These are phyloP conservation scores for Melolontha melolontha DNA, from an alignment of 2,888 invertebrate species.

Conservation along the genomic window DNA sequence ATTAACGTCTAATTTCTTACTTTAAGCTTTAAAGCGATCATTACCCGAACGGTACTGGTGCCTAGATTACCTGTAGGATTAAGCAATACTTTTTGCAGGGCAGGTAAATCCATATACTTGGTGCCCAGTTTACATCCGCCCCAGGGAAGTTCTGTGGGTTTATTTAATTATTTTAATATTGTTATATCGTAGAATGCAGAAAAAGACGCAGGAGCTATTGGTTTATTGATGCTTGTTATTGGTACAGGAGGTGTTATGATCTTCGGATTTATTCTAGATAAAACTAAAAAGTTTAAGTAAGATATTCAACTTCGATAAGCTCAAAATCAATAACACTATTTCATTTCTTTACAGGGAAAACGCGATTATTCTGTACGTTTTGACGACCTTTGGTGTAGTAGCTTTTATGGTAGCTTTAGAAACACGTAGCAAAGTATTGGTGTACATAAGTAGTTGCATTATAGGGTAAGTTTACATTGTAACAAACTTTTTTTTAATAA, in stretches of 20 bases:
- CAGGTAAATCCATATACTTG: too few species aligned
- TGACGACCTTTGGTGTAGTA: conserved; percentile 49
- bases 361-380: conserved; percentile 47
- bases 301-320: conserved; percentile 54
- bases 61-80: too few species aligned
- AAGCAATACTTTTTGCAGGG: too few species aligned
- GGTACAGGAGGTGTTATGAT: conserved; percentile 92
- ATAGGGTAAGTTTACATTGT: conserved; percentile 50
- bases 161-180: too few species aligned
- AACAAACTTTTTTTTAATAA: too few species aligned
- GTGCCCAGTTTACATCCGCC: too few species aligned
- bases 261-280: conserved; percentile 91
- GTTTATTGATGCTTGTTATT: conserved; percentile 88
- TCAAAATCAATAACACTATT: too few species aligned
- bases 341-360: conserved; percentile 48
- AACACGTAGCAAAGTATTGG: conserved; percentile 45
- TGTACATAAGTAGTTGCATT: conserved; percentile 48
- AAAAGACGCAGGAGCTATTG: conserved; percentile 88
- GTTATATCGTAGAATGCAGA: conserved; percentile 67
- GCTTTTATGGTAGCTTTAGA: conserved; percentile 50
- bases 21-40: too few species aligned
- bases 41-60: too few species aligned
- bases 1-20: too few species aligned
- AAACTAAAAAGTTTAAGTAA: conserved; percentile 92
- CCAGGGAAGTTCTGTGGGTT: neutral